Evolutionary conservation across 1,140 invertebrate species (phyloP).

Genomic region (Nomia melanderi): DNA sequence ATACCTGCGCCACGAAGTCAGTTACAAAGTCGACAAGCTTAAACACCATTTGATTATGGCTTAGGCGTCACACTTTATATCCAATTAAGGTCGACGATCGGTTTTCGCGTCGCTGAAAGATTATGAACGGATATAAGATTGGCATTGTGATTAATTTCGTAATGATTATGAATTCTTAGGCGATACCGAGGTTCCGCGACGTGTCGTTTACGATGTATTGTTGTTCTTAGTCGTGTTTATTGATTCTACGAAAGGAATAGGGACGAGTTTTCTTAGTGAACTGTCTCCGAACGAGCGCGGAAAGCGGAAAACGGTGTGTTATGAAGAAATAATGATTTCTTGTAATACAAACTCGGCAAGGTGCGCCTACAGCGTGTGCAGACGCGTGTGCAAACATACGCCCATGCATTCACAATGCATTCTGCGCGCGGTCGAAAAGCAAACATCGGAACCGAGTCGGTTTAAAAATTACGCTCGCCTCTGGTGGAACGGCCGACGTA

Average conservation of each 20-base stretch:
- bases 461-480: conserved; percentile 7
- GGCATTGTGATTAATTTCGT: too few relatives aligned
- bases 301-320: not conserved
- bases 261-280: too few relatives aligned
- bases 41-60: too few relatives aligned
- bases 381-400: not conserved
- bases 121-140: too few relatives aligned
- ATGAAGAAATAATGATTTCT: not conserved
- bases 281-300: too few relatives aligned
- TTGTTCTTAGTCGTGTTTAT: conserved; percentile 9
- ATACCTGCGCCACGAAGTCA: not conserved
- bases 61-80: too few relatives aligned
- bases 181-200: too few relatives aligned
- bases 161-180: too few relatives aligned
- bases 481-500: not conserved
- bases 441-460: not conserved
- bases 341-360: not conserved
- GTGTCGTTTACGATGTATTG: too few relatives aligned
- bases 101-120: too few relatives aligned
- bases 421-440: conserved; percentile 8
- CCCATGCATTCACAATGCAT: not conserved
- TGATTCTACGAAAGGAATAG: conserved; percentile 22
- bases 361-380: not conserved
- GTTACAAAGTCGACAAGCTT: too few relatives aligned
- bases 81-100: too few relatives aligned